Percentiles rank a stretch among this genome's conserved stretches.
Conservation (phyloP, 2,888 invertebrate species). For the Pachycephus smyrnensis region DNA sequence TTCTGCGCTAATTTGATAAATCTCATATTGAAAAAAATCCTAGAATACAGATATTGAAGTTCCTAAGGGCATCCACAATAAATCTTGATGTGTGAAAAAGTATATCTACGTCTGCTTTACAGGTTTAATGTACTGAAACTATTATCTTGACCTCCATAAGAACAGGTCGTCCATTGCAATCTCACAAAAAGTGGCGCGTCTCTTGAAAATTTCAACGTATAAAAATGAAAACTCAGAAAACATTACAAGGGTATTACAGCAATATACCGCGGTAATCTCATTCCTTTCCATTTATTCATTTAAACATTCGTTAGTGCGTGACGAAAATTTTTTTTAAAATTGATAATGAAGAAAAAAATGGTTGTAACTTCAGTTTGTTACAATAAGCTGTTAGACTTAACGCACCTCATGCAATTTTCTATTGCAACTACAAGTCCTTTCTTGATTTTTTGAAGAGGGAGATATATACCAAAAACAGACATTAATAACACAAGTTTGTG, state of each 20-base stretch:
- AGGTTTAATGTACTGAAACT: neutral
- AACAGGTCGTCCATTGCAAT: neutral
- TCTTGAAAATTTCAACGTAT: neutral
- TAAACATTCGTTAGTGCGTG: neutral
- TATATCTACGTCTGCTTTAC: neutral
- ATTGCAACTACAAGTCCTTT: constrained; percentile 54
- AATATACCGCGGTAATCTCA: neutral
- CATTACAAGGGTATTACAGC: neutral
- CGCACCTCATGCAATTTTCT: constrained; percentile 65
- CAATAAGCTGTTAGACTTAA: constrained; percentile 9
- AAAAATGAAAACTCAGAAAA: neutral
- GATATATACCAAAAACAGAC: constrained; percentile 82
- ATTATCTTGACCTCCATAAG: neutral
- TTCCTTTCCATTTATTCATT: neutral
- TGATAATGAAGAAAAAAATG: neutral
- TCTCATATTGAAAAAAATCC: neutral
- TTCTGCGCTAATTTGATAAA: neutral
- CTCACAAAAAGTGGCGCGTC: neutral
- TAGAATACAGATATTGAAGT: neutral
- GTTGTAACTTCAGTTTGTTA: neutral
- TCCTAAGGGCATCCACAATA: neutral
- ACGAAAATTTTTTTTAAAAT: too few relatives aligned
- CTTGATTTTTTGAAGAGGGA: constrained; percentile 60
- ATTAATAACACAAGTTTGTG: constrained; percentile 74
- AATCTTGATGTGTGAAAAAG: neutral